A percentile compares a stretch with the other conserved stretches of the same genome.
Evolutionary conservation across 1,140 invertebrate species (phyloP).

Genomic region (Caerostris extrusa): DNA sequence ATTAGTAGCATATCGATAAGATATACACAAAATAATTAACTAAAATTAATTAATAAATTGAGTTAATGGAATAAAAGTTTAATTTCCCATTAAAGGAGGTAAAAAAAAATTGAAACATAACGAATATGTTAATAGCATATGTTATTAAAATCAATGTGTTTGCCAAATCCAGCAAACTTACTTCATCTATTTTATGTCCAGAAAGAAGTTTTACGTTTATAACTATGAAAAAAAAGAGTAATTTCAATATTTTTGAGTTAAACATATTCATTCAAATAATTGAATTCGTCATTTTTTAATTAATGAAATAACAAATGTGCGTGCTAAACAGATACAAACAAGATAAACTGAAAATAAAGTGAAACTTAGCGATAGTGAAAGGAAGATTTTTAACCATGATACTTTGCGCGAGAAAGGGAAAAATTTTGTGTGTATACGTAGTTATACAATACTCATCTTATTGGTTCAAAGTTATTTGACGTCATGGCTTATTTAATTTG

Average conservation of each 20-base stretch:
- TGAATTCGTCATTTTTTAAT: slow-evolving; percentile 33
- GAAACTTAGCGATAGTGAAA: neutral
- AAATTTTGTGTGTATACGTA: too few relatives aligned
- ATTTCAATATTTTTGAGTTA: neutral
- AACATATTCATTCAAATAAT: slow-evolving; percentile 37
- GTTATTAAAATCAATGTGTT: neutral
- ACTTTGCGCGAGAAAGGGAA: too few relatives aligned
- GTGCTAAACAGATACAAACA: slow-evolving; percentile 14
- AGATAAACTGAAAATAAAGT: slow-evolving; percentile 31
- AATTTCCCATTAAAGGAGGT: neutral
- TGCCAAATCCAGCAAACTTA: slow-evolving; percentile 3
- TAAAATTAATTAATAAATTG: too few relatives aligned
- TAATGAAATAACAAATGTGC: slow-evolving; percentile 12
- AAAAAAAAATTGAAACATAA: neutral
- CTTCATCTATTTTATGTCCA: neutral
- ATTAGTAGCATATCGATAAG: too few relatives aligned
- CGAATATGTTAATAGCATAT: neutral
- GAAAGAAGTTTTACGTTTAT: neutral
- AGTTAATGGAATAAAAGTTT: neutral
- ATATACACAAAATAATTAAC: too few relatives aligned
- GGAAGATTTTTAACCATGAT: too few relatives aligned
- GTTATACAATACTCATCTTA: too few relatives aligned
- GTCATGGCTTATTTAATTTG: too few relatives aligned
- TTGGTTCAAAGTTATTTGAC: too few relatives aligned
- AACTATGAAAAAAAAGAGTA: neutral